These are phyloP conservation scores for Lampris incognitus DNA, from an alignment of 2,113 vertebrate species.

Conservation along the genomic window DNA sequence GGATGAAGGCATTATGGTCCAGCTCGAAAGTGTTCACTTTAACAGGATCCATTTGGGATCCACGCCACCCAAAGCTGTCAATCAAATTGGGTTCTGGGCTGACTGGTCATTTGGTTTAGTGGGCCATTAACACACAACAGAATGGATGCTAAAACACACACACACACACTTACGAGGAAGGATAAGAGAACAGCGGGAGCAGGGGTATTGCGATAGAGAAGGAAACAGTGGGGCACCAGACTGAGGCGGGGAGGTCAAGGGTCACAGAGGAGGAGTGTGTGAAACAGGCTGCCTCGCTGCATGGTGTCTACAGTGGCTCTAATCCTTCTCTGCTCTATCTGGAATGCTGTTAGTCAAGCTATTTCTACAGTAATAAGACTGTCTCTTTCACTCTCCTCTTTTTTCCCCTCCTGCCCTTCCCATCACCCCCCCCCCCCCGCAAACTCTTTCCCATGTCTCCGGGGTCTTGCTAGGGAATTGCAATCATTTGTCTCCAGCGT, in stretches of 20 bases:
- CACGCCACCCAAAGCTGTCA: slow-evolving; percentile 43
- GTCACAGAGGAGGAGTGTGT: slow-evolving; percentile 22
- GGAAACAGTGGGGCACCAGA: background rate
- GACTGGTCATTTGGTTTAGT: slow-evolving; percentile 29
- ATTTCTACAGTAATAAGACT: slow-evolving; percentile 22
- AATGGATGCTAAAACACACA: slow-evolving; percentile 13
- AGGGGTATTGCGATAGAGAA: slow-evolving; percentile 13
- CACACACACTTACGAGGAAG: slow-evolving; percentile 10
- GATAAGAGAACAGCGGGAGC: slow-evolving; percentile 26
- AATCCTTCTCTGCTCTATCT: slow-evolving; percentile 53
- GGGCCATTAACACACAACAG: slow-evolving; percentile 42
- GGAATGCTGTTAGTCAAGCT: slow-evolving; percentile 7
- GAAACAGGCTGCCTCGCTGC: background rate
- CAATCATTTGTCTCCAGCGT: slow-evolving; percentile 49
- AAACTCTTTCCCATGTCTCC: slow-evolving; percentile 54
- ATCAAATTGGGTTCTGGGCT: slow-evolving; percentile 38
- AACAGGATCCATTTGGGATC: slow-evolving; percentile 23
- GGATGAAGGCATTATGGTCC: slow-evolving; percentile 4
- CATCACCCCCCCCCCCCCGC: slow-evolving; percentile 1
- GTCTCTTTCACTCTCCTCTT: slow-evolving; percentile 1
- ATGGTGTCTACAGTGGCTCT: slow-evolving; percentile 19
- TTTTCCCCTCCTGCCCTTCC: background rate
- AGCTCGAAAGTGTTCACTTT: slow-evolving; percentile 9
- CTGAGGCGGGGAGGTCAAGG: slow-evolving; percentile 33
- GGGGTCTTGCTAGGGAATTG: slow-evolving; percentile 74